These are phyloP conservation scores for Pampus argenteus DNA, from an alignment of 2,797 vertebrate genomes.

Conservation along the genomic window DNA sequence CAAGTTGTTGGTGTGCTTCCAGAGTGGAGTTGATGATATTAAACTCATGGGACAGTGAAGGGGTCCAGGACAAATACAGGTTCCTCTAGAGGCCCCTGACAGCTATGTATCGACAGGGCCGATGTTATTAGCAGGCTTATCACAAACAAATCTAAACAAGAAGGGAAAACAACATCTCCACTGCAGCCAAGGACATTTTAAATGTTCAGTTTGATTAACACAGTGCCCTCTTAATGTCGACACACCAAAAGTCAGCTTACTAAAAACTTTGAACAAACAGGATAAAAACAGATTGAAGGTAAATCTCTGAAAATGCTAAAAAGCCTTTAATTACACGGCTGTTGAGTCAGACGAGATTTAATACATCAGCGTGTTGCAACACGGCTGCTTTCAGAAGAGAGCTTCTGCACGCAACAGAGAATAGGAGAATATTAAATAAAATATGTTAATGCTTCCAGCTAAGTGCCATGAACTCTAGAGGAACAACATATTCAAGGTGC, in stretches of 20 bases:
- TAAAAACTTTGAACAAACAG: constrained; percentile 18
- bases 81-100: constrained; percentile 2
- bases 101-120: neutral
- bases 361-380: constrained; percentile 2
- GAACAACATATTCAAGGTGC: neutral
- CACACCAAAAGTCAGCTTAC: too few species aligned
- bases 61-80: neutral
- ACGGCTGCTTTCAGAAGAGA: constrained; percentile 8
- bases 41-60: neutral
- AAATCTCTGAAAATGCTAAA: constrained; percentile 8
- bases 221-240: too few species aligned
- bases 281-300: constrained; percentile 9
- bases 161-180: too few species aligned
- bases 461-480: too few species aligned
- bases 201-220: too few species aligned
- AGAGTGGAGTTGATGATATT: constrained; percentile 1
- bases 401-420: neutral
- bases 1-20: neutral
- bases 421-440: neutral
- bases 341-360: constrained; percentile 1
- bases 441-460: neutral
- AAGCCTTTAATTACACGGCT: constrained; percentile 31
- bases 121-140: neutral
- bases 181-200: too few species aligned
- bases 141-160: too few species aligned